phyloP scores from a whole-genome alignment of 2,113 vertebrate genomes.

The Myotis brandtii region DNA sequence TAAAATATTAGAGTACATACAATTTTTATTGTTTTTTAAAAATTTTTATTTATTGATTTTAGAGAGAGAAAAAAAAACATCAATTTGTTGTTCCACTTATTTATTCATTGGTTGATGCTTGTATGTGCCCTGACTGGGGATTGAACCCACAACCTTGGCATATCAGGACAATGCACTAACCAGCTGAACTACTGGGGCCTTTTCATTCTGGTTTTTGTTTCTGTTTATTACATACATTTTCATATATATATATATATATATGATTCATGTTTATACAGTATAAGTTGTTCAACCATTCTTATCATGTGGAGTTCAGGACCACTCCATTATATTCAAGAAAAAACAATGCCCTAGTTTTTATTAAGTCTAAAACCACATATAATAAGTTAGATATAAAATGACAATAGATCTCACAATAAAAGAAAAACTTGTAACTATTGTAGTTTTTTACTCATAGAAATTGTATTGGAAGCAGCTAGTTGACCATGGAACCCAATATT shows the following conservation, averaged over 20 bases:
- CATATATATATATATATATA: background rate
- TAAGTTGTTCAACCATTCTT: conserved; percentile 46
- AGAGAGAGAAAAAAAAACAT: background rate
- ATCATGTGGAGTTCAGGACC: background rate
- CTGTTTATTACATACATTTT: conserved; percentile 1
- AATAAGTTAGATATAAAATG: background rate
- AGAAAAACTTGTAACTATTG: conserved; percentile 51
- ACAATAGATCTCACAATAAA: background rate
- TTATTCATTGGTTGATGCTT: background rate
- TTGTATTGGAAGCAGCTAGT: background rate
- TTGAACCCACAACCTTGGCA: background rate
- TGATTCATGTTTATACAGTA: background rate
- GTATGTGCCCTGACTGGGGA: background rate
- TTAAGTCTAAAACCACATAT: conserved; percentile 21
- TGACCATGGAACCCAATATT: background rate
- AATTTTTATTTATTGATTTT: background rate
- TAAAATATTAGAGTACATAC: background rate
- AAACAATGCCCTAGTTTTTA: conserved; percentile 23
- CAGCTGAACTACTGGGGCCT: background rate
- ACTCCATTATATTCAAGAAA: conserved; percentile 26
- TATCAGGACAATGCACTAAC: background rate
- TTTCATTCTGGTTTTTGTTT: conserved; percentile 47
- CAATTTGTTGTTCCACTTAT: background rate
- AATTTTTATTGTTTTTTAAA: background rate
- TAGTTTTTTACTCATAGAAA: background rate